These are phyloP conservation scores for Atethmia centrago DNA, from an alignment of 2,888 invertebrate genomes.

Conservation along the genomic window DNA sequence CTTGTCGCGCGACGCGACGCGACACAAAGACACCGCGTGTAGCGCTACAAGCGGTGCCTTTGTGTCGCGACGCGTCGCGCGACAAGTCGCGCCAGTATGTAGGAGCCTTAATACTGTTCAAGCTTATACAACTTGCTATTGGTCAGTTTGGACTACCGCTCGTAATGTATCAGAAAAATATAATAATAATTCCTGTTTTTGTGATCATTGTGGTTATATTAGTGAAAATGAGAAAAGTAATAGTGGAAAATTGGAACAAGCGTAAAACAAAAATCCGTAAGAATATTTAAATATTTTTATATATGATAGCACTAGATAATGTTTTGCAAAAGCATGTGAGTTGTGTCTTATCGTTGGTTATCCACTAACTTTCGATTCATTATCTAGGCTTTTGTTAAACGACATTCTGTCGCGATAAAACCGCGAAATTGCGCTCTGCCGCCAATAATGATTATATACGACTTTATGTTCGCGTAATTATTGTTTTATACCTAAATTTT, in stretches of 20 bases:
- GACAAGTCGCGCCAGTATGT: too few species aligned
- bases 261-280: conserved; percentile 49
- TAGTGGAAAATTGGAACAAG: conserved; percentile 50
- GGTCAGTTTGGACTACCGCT: conserved; percentile 54
- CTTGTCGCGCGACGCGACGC: too few species aligned
- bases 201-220: conserved; percentile 43
- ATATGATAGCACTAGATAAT: neutral
- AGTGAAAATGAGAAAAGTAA: conserved; percentile 56
- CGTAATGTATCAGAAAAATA: conserved; percentile 46
- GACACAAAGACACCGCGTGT: too few species aligned
- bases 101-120: conserved; percentile 54
- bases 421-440: conserved; percentile 57
- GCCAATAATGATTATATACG: conserved; percentile 59
- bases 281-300: conserved; percentile 28
- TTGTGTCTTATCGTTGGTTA: conserved; percentile 34
- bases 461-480: conserved; percentile 58
- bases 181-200: conserved; percentile 49
- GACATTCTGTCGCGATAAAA: conserved; percentile 55
- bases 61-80: too few species aligned
- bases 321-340: conserved; percentile 5
- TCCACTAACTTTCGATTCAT: conserved; percentile 25
- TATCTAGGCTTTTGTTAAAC: conserved; percentile 44
- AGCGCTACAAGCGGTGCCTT: too few species aligned
- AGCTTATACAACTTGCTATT: conserved; percentile 57
- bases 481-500: conserved; percentile 59